These are phyloP conservation scores for Agrochola lychnidis DNA, from an alignment of 2,888 invertebrate genomes.

Conservation along the genomic window DNA sequence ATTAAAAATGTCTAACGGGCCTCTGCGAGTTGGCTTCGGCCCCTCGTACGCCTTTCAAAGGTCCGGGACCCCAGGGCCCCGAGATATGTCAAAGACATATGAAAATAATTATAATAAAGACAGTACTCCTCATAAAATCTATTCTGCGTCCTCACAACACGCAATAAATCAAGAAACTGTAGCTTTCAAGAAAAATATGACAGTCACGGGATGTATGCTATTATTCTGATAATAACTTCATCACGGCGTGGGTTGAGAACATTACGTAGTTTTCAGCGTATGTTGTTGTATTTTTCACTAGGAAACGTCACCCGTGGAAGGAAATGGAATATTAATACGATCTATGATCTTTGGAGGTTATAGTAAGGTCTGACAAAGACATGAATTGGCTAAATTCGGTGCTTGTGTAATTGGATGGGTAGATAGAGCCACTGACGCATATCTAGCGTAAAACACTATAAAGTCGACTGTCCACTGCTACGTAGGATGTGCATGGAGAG, in stretches of 20 bases:
- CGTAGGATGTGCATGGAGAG: neutral
- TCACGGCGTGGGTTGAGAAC: conserved; percentile 47
- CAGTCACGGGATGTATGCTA: conserved; percentile 39
- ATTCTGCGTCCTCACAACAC: neutral
- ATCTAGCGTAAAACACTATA: neutral
- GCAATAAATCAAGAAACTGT: conserved; percentile 2
- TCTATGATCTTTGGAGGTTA: conserved; percentile 18
- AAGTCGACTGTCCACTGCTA: neutral
- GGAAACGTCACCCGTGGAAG: conserved; percentile 43
- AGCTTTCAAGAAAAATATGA: conserved; percentile 12
- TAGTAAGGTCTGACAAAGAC: conserved; percentile 10
- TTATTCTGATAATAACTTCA: conserved; percentile 58
- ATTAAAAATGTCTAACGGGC: no score
- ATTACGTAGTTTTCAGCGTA: conserved; percentile 27
- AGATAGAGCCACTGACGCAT: neutral
- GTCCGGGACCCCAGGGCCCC: no score
- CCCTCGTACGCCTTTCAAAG: no score
- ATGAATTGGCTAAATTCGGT: neutral
- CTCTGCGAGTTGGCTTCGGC: no score
- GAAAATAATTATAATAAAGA: no score
- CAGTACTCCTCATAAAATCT: conserved; percentile 13
- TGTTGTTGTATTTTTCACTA: conserved; percentile 38
- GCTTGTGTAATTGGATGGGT: neutral
- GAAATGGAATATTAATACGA: conserved; percentile 32
- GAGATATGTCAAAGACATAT: no score